Evolutionary conservation across 2,797 vertebrate species (phyloP).

Genomic region (Poeciliopsis turneri): DNA sequence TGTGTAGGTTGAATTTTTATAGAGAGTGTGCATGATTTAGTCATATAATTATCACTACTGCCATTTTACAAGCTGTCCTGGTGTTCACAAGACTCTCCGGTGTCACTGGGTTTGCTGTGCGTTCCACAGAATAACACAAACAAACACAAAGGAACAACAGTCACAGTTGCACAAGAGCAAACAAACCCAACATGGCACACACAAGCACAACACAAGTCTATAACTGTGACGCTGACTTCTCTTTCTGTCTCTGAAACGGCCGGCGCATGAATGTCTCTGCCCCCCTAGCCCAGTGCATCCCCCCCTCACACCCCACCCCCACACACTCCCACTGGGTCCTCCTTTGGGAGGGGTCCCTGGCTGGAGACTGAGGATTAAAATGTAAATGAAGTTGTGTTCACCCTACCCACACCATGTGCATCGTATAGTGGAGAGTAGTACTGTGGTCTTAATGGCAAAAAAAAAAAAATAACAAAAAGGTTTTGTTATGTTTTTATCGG

Average conservation of each 20-base stretch:
- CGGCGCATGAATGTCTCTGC: slow-evolving; percentile 81
- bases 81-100: slow-evolving; percentile 66
- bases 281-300: slow-evolving; percentile 83
- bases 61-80: slow-evolving; percentile 58
- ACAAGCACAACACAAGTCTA: not conserved
- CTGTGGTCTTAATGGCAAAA: slow-evolving; percentile 65
- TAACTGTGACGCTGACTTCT: slow-evolving; percentile 26
- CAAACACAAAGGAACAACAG: not conserved
- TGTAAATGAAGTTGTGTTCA: slow-evolving; percentile 83
- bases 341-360: slow-evolving; percentile 85
- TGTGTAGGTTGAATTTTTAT: slow-evolving; percentile 59
- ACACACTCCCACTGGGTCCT: slow-evolving; percentile 82
- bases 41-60: slow-evolving; percentile 62
- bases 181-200: not conserved
- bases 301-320: slow-evolving; percentile 62
- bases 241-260: slow-evolving; percentile 69
- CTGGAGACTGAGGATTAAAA: slow-evolving; percentile 80
- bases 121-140: slow-evolving; percentile 24
- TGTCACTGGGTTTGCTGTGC: slow-evolving; percentile 48
- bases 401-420: slow-evolving; percentile 82
- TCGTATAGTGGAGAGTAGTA: slow-evolving; percentile 82
- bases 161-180: slow-evolving; percentile 22
- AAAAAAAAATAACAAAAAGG: slow-evolving; percentile 23
- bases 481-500: slow-evolving; percentile 9
- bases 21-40: slow-evolving; percentile 58